Percentiles rank a stretch among this genome's conserved stretches.
These are phyloP conservation scores for Glomeris marginata DNA, from an alignment of 2,888 invertebrate species.

Conservation along the genomic window DNA sequence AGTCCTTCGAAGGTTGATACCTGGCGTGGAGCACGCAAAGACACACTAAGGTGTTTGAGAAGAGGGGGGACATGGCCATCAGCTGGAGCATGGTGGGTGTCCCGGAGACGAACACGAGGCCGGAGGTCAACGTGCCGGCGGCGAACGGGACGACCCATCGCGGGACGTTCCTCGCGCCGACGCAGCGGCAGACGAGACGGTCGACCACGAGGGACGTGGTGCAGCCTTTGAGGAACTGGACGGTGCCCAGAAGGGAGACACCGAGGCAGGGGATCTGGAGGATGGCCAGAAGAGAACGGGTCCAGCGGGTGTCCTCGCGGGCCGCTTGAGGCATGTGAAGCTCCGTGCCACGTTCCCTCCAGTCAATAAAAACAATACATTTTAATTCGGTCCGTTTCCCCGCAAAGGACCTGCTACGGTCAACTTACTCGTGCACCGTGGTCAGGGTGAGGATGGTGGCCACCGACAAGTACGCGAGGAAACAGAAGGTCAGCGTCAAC, in stretches of 20 bases:
- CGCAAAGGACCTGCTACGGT: too few species aligned
- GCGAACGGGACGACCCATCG: slow-evolving; percentile 3
- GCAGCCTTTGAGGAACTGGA: slow-evolving; percentile 11
- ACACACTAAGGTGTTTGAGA: slow-evolving; percentile 22
- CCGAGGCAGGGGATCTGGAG: slow-evolving; percentile 5
- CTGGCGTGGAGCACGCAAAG: slow-evolving; percentile 21
- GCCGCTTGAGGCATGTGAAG: slow-evolving; percentile 11
- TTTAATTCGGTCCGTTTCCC: not conserved
- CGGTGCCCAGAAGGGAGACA: slow-evolving; percentile 8
- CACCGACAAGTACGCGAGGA: slow-evolving; percentile 11
- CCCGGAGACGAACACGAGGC: slow-evolving; percentile 4
- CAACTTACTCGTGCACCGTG: slow-evolving; percentile 12
- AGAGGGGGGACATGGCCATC: slow-evolving; percentile 18
- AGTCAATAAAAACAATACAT: slow-evolving; percentile 1
- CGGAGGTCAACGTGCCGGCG: not conserved
- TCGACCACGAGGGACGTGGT: slow-evolving; percentile 15
- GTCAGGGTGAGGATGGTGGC: slow-evolving; percentile 10
- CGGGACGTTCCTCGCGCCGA: slow-evolving; percentile 7
- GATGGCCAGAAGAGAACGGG: slow-evolving; percentile 9
- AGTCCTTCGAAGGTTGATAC: slow-evolving; percentile 18
- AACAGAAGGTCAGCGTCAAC: slow-evolving; percentile 8
- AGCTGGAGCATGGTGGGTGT: slow-evolving; percentile 6
- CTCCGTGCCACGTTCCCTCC: slow-evolving; percentile 9
- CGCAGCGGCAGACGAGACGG: slow-evolving; percentile 16
- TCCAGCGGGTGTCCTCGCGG: slow-evolving; percentile 11